phyloP scores from a whole-genome alignment of 2,113 vertebrate species.

The Rhinogobius similis region DNA sequence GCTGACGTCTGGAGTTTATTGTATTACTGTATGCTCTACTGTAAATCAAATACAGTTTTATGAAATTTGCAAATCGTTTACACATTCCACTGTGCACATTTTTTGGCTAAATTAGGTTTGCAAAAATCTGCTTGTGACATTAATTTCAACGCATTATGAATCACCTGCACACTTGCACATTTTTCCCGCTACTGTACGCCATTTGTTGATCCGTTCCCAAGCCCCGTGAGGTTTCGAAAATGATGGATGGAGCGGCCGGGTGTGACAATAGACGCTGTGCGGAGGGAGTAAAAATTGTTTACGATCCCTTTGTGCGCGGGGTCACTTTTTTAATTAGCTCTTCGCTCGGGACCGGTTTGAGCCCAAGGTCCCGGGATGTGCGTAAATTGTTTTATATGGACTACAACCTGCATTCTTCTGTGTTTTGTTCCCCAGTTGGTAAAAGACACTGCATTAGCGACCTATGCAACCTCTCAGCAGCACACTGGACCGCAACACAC shows the following conservation, averaged over 20 bases:
- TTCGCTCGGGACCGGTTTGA: slow-evolving; percentile 42
- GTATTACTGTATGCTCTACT: neutral
- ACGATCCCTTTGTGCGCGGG: slow-evolving; percentile 40
- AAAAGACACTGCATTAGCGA: too few species aligned
- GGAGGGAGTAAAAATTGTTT: slow-evolving; percentile 48
- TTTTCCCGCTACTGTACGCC: slow-evolving; percentile 18
- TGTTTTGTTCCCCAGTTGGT: slow-evolving; percentile 15
- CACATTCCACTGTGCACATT: neutral
- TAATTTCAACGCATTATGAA: neutral
- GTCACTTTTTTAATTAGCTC: slow-evolving; percentile 68
- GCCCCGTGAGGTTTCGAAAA: slow-evolving; percentile 20
- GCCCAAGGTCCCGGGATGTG: slow-evolving; percentile 43
- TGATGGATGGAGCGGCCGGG: slow-evolving; percentile 11
- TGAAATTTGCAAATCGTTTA: neutral
- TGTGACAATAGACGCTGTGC: slow-evolving; percentile 15
- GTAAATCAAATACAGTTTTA: neutral
- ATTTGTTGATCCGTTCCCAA: slow-evolving; percentile 31
- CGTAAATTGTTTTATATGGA: slow-evolving; percentile 65
- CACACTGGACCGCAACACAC: slow-evolving; percentile 3
- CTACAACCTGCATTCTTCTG: slow-evolving; percentile 30
- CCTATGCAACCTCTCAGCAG: too few species aligned
- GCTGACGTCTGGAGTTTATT: too few species aligned
- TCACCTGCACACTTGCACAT: neutral
- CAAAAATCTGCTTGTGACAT: neutral
- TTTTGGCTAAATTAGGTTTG: neutral